A percentile compares a stretch with the other conserved stretches of the same genome.
These are phyloP conservation scores for Horisme vitalbata DNA, from an alignment of 2,888 invertebrate species.

Conservation along the genomic window DNA sequence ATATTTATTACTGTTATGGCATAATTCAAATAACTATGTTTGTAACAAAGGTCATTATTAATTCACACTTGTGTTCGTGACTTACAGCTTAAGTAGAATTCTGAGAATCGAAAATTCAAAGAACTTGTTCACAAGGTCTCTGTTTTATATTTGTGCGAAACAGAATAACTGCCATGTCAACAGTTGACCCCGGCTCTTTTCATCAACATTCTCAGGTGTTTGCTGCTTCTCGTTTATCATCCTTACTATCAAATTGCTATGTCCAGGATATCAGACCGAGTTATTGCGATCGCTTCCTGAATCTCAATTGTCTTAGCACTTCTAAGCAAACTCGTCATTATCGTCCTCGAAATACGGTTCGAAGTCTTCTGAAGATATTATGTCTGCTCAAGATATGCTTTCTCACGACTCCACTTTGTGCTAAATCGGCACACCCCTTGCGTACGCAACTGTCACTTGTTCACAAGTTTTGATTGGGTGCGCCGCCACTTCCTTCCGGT, in stretches of 20 bases:
- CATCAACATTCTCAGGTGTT: not conserved
- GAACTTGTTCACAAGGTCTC: not conserved
- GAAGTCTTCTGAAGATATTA: too few relatives aligned
- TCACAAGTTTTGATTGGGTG: conserved; percentile 39
- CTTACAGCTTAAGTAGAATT: not conserved
- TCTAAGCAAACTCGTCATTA: conserved; percentile 1
- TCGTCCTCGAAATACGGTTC: conserved; percentile 7
- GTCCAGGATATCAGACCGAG: conserved; percentile 11
- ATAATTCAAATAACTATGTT: not conserved
- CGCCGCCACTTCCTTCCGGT: conserved; percentile 39
- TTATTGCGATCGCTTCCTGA: conserved; percentile 17
- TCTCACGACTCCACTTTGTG: conserved; percentile 41
- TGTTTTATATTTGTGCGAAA: not conserved
- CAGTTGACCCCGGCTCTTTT: not conserved
- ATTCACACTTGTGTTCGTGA: not conserved
- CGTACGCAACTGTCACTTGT: conserved; percentile 47
- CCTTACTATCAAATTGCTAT: conserved; percentile 7
- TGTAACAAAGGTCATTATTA: not conserved
- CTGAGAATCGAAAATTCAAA: not conserved
- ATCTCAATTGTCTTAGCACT: not conserved
- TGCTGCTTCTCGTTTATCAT: conserved; percentile 4
- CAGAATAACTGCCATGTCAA: too few relatives aligned
- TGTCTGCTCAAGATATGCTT: too few relatives aligned
- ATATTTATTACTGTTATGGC: not conserved
- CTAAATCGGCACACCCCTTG: conserved; percentile 43